These are phyloP conservation scores for Drosophila sulfurigaster DNA, from an alignment of 1,140 invertebrate genomes.

Conservation along the genomic window DNA sequence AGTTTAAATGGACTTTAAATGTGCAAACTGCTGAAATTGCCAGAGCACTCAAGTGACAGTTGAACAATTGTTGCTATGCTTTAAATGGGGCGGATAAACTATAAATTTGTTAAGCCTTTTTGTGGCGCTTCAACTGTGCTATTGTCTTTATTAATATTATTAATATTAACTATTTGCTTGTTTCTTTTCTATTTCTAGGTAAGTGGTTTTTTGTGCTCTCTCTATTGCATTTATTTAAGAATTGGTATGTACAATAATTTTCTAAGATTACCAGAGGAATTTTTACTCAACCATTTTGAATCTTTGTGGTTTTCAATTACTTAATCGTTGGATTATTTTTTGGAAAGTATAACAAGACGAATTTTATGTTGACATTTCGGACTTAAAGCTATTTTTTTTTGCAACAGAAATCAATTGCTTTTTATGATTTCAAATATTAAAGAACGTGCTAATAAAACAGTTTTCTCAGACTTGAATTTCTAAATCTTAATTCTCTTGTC, in stretches of 20 bases:
- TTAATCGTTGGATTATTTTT: too few relatives aligned
- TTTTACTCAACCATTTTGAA: not conserved
- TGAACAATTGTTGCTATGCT: slow-evolving; percentile 1
- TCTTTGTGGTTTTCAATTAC: too few relatives aligned
- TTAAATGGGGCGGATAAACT: slow-evolving; percentile 12
- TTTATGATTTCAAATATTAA: too few relatives aligned
- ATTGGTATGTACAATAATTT: slow-evolving; percentile 57
- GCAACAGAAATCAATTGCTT: too few relatives aligned
- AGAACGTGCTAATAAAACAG: slow-evolving; percentile 14
- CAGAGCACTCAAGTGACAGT: slow-evolving; percentile 8
- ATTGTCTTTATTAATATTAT: slow-evolving; percentile 46
- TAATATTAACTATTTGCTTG: slow-evolving; percentile 21
- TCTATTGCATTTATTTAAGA: not conserved
- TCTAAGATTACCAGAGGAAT: not conserved
- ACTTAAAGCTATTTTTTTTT: too few relatives aligned
- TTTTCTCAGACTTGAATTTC: not conserved
- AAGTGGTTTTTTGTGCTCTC: slow-evolving; percentile 36
- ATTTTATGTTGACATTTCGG: too few relatives aligned
- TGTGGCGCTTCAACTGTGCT: not conserved
- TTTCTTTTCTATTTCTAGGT: slow-evolving; percentile 57
- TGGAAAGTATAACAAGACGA: too few relatives aligned
- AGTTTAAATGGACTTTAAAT: slow-evolving; percentile 45
- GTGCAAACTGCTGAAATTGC: slow-evolving; percentile 30
- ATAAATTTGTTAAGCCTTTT: slow-evolving; percentile 36
- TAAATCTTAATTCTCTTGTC: not conserved